A percentile compares a stretch with the other conserved stretches of the same genome.
Conservation (phyloP, 2,888 invertebrate genomes). For the Lithophane semibrunnea region DNA sequence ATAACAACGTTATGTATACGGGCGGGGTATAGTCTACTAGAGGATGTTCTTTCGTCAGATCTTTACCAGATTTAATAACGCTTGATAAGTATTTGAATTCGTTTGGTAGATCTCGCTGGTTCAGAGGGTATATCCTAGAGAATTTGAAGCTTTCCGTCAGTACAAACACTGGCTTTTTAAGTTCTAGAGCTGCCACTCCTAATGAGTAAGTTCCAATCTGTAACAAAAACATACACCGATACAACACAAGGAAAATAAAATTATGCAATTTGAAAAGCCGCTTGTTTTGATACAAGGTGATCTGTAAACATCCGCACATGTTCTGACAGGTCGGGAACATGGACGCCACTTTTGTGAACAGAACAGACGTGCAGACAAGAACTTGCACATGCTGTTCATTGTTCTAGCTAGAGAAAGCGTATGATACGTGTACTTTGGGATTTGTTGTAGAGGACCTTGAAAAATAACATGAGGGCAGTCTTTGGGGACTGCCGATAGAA, state of each 20-base stretch:
- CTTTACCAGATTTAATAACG: conserved; percentile 82
- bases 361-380: background rate
- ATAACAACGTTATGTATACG: conserved; percentile 96
- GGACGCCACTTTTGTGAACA: background rate
- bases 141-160: conserved; percentile 99
- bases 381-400: background rate
- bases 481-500: too few species aligned
- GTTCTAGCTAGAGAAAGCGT: background rate
- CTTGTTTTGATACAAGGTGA: background rate
- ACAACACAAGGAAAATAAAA: conserved; percentile 5
- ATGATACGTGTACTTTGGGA: too few species aligned
- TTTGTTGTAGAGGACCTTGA: background rate
- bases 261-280: background rate
- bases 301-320: too few species aligned
- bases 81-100: conserved; percentile 94
- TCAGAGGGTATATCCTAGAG: conserved; percentile 97
- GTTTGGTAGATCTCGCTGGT: conserved; percentile 97
- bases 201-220: conserved; percentile 94
- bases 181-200: conserved; percentile 95
- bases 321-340: background rate
- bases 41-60: conserved; percentile 93
- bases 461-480: too few species aligned
- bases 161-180: conserved; percentile 99
- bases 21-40: conserved; percentile 99
- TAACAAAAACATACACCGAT: conserved; percentile 24